Evolutionary conservation across 2,888 invertebrate species (phyloP).

Genomic region (Diploptera punctata): DNA sequence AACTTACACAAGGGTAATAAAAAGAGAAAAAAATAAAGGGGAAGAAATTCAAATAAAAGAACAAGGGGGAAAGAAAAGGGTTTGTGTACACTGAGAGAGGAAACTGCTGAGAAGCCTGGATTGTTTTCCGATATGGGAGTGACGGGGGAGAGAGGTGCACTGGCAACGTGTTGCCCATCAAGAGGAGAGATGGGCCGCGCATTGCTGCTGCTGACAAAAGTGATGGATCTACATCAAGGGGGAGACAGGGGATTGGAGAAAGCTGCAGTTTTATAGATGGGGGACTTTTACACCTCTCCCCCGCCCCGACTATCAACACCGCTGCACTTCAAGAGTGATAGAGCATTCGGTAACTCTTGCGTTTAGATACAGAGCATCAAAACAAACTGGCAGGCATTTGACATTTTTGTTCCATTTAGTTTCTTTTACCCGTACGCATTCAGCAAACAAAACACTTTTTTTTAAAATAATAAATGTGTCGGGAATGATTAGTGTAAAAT

Average conservation of each 20-base stretch:
- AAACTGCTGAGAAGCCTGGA: constrained; percentile 12
- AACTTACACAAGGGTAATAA: neutral
- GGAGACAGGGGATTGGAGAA: neutral
- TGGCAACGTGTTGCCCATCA: constrained; percentile 11
- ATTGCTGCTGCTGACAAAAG: constrained; percentile 14
- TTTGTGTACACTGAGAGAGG: neutral
- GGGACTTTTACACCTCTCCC: no score
- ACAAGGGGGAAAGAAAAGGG: neutral
- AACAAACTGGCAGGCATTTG: no score
- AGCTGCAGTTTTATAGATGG: neutral
- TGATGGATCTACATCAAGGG: constrained; percentile 5
- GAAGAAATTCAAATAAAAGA: neutral
- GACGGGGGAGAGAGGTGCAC: neutral
- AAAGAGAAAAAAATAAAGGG: neutral
- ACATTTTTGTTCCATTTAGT: no score
- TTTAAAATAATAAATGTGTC: no score
- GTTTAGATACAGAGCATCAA: no score
- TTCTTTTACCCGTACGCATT: no score
- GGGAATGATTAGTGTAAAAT: no score
- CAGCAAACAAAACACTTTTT: no score
- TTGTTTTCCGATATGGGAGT: constrained; percentile 15
- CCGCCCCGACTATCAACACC: neutral
- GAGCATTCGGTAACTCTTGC: no score
- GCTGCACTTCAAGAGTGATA: neutral
- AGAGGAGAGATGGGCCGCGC: neutral